Percentiles rank a stretch among this genome's conserved stretches.
Conservation (phyloP, 2,113 vertebrate genomes). For the Lontra canadensis region DNA sequence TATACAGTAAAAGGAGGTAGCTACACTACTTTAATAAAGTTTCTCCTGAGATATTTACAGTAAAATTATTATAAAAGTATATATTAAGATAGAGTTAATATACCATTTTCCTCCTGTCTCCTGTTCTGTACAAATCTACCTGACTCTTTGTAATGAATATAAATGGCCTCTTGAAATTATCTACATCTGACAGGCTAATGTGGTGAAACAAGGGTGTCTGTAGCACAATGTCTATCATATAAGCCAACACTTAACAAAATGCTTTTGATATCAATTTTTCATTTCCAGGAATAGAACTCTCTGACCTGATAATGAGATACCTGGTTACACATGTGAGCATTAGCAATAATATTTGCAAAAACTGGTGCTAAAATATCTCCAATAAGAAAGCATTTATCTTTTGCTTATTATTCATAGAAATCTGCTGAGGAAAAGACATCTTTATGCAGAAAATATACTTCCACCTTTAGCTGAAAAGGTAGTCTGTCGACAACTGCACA, state of each 20-base stretch:
- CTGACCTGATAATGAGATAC: neutral
- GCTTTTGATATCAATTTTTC: neutral
- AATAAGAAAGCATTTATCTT: neutral
- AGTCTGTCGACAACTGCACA: neutral
- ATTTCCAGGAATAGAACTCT: neutral
- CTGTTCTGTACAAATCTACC: neutral
- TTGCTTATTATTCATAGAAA: slow-evolving; percentile 5
- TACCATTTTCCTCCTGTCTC: neutral
- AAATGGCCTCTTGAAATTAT: neutral
- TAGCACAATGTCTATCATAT: neutral
- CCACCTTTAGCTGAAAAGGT: neutral
- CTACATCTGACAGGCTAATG: neutral
- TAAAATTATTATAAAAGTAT: neutral
- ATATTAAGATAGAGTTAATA: neutral
- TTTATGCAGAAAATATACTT: neutral
- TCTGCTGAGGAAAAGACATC: neutral
- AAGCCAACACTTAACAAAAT: neutral
- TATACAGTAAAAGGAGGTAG: neutral
- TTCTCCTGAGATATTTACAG: slow-evolving; percentile 32
- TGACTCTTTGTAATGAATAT: neutral
- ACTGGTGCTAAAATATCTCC: neutral
- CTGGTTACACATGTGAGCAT: neutral
- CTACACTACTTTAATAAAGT: neutral
- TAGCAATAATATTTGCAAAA: neutral
- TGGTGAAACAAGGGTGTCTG: neutral